Evolutionary conservation across 2,113 vertebrate species (phyloP).

Genomic region (Cacatua alba): DNA sequence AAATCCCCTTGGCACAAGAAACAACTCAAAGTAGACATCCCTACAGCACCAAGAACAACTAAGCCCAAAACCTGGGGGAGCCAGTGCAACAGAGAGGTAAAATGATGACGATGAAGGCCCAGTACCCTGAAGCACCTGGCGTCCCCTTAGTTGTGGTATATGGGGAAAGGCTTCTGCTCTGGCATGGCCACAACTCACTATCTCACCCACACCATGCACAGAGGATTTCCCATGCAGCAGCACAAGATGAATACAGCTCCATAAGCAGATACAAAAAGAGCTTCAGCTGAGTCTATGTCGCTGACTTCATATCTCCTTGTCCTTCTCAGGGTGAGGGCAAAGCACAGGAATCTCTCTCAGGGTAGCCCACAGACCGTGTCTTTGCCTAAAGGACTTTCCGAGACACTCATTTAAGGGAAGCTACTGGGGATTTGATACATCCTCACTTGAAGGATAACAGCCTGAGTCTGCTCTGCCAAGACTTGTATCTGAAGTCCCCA

Average conservation of each 20-base stretch:
- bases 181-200: background rate
- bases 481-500: background rate
- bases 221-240: background rate
- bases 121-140: background rate
- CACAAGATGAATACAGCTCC: background rate
- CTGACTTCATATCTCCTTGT: background rate
- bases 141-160: background rate
- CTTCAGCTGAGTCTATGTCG: background rate
- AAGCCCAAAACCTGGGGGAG: background rate
- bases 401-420: background rate
- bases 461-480: background rate
- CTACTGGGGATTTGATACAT: background rate
- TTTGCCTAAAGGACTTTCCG: background rate
- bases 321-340: background rate
- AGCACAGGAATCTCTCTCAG: background rate
- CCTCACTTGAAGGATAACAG: rapidly evolving
- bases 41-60: background rate
- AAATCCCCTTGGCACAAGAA: background rate
- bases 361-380: background rate
- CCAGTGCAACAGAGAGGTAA: background rate
- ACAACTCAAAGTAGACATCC: background rate
- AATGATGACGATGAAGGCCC: background rate
- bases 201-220: rapidly evolving
- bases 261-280: background rate
- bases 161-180: background rate